Conservation (phyloP, 2,888 invertebrate species). For the Archips xylosteana region DNA sequence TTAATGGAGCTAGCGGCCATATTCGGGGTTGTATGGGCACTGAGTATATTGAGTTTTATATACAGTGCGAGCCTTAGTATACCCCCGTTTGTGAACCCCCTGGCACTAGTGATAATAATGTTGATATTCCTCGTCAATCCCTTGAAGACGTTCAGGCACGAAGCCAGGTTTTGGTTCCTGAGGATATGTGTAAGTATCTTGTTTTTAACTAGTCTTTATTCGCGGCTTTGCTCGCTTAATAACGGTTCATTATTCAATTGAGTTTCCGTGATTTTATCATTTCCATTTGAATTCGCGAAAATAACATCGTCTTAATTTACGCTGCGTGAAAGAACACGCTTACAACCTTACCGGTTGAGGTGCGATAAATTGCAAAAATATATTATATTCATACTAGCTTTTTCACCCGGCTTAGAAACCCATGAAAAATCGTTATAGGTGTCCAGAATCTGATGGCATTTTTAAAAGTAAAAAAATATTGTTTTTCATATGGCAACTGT, state of each 20-base stretch:
- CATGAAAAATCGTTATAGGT: too few species aligned
- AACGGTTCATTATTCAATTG: background rate
- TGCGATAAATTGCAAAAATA: too few species aligned
- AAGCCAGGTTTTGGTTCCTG: constrained; percentile 97
- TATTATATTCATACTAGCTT: too few species aligned
- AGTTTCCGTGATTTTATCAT: too few species aligned
- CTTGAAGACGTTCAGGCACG: constrained; percentile 94
- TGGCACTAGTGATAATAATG: constrained; percentile 93
- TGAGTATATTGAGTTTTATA: constrained; percentile 94
- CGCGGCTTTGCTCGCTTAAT: background rate
- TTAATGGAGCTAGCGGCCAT: constrained; percentile 97
- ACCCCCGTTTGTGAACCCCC: constrained; percentile 96
- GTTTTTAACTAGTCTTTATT: background rate
- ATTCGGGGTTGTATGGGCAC: constrained; percentile 97
- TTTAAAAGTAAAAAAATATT: too few species aligned
- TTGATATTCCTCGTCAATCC: constrained; percentile 96
- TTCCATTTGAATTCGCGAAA: too few species aligned
- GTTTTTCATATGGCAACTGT: too few species aligned
- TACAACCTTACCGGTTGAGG: too few species aligned
- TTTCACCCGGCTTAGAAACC: too few species aligned
- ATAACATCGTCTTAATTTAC: too few species aligned
- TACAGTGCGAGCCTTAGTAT: constrained; percentile 92
- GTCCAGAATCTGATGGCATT: too few species aligned
- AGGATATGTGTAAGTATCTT: constrained; percentile 91
- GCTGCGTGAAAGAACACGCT: too few species aligned